Conservation (phyloP, 2,797 vertebrate species). For the Clarias fuscus region DNA sequence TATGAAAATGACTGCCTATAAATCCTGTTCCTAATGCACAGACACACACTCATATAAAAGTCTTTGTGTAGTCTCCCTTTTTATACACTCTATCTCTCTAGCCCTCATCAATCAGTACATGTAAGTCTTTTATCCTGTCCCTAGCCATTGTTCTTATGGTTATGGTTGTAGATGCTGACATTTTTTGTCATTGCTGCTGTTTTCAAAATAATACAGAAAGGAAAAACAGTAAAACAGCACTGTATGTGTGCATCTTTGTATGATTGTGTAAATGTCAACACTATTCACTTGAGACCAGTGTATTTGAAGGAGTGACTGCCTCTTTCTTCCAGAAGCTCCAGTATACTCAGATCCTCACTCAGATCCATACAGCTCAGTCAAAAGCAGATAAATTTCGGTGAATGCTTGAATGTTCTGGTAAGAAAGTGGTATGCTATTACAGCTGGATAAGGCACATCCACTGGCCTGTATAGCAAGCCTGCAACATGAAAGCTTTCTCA, state of each 20-base stretch:
- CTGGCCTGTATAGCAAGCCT: constrained; percentile 24
- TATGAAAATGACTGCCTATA: neutral
- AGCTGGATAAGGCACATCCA: constrained; percentile 40
- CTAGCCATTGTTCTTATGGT: neutral
- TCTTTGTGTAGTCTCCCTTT: neutral
- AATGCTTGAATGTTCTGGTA: constrained; percentile 26
- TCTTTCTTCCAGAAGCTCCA: constrained; percentile 59
- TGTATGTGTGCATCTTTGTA: neutral
- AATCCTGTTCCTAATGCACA: neutral
- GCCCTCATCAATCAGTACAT: neutral
- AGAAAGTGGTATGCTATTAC: constrained; percentile 33
- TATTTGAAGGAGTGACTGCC: constrained; percentile 60
- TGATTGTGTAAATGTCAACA: constrained; percentile 32
- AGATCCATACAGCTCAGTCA: constrained; percentile 31
- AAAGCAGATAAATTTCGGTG: constrained; percentile 46
- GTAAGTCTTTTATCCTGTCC: neutral
- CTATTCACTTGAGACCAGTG: constrained; percentile 58
- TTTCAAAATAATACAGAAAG: neutral
- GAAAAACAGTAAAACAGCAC: constrained; percentile 3
- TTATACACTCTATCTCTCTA: neutral
- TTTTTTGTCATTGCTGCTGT: constrained; percentile 6
- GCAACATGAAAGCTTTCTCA: constrained; percentile 39
- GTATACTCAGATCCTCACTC: constrained; percentile 10
- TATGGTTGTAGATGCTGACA: constrained; percentile 3
- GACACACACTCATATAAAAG: neutral